Evolutionary conservation across 1,140 invertebrate genomes (phyloP).

Genomic region (Hyles euphorbiae): DNA sequence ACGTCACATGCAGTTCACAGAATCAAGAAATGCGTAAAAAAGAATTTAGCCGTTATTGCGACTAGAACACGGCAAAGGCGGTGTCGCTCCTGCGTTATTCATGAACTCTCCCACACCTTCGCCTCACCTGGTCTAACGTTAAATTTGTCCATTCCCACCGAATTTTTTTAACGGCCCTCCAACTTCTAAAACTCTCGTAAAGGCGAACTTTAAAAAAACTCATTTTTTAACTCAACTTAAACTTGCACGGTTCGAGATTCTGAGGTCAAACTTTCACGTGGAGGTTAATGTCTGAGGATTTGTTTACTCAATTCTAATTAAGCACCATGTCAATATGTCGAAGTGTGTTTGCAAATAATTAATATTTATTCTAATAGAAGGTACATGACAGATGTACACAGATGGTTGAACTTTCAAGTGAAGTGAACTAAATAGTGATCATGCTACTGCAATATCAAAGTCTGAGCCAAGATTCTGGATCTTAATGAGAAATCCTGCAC

Average conservation of each 20-base stretch:
- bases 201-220: conserved; percentile 1
- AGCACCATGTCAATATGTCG: too few species aligned
- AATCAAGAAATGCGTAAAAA: conserved; percentile 40
- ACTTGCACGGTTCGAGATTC: too few species aligned
- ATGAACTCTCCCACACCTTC: conserved; percentile 44
- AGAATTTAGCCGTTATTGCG: conserved; percentile 44
- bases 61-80: conserved; percentile 48
- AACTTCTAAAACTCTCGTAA: conserved; percentile 4
- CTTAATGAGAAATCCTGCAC: conserved; percentile 57
- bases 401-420: conserved; percentile 30
- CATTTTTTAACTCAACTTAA: not conserved
- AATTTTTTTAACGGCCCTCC: conserved; percentile 36
- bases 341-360: too few species aligned
- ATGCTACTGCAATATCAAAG: conserved; percentile 53
- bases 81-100: conserved; percentile 51
- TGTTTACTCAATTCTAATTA: too few species aligned
- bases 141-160: conserved; percentile 46
- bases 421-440: conserved; percentile 54
- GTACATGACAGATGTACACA: too few species aligned
- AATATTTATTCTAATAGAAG: too few species aligned
- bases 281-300: too few species aligned
- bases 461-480: conserved; percentile 48
- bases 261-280: too few species aligned
- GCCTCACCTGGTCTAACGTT: conserved; percentile 32
- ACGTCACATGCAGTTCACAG: conserved; percentile 17